Evolutionary conservation across 2,113 vertebrate species (phyloP).

Genomic region (Rhinichthys klamathensis): DNA sequence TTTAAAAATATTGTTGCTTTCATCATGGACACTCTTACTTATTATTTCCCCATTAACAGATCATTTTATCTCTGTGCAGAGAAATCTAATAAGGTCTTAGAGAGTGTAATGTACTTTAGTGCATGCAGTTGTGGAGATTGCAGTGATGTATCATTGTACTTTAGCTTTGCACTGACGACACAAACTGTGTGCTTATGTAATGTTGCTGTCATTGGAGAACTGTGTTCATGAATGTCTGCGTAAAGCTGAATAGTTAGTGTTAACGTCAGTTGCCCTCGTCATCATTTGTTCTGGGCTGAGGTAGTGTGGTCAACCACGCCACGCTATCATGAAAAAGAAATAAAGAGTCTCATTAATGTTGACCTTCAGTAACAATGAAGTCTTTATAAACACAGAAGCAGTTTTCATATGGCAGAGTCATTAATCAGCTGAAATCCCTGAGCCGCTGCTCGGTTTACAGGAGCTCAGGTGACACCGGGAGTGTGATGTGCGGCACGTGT

Average conservation of each 20-base stretch:
- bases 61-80: background rate
- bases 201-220: background rate
- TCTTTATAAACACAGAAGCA: slow-evolving; percentile 39
- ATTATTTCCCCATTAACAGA: background rate
- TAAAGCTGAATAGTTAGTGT: background rate
- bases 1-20: background rate
- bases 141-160: background rate
- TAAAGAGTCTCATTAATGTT: slow-evolving; percentile 51
- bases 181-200: background rate
- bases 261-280: slow-evolving; percentile 1
- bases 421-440: slow-evolving; percentile 35
- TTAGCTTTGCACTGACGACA: background rate
- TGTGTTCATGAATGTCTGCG: background rate
- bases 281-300: background rate
- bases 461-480: slow-evolving; percentile 5
- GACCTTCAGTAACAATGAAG: slow-evolving; percentile 36
- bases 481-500: background rate
- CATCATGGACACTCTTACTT: background rate
- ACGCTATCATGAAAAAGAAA: slow-evolving; percentile 50
- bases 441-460: slow-evolving; percentile 28
- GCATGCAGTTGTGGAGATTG: background rate
- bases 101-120: background rate
- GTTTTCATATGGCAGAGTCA: slow-evolving; percentile 36
- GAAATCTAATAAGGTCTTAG: background rate
- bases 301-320: background rate